Base-by-base conservation (phyloP, 1,140 invertebrate species). In the Pollicipes pollicipes region DNA sequence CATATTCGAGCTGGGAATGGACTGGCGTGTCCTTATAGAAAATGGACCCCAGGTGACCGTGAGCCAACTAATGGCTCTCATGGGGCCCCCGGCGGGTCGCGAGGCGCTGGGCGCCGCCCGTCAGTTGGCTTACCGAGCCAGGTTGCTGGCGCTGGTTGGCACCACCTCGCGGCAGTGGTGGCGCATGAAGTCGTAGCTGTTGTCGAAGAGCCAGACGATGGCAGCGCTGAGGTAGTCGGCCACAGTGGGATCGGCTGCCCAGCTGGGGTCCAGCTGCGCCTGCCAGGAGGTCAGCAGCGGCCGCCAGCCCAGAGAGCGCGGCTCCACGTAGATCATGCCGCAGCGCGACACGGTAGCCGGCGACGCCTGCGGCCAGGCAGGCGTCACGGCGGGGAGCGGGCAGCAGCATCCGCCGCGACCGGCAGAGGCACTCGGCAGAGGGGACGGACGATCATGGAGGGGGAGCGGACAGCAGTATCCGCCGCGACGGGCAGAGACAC, bases 321-420 rank as follows among this genome's bases (percentile, higher is more conserved):
- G 93, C 77, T 96, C 93, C 83, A 95, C 88, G 77, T 95, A 95
- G 73, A 95, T 93, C 91, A 96, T 95, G 68, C 93, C 93, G 79
- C 92, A 95, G n/a, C 93, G 84, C 58, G 91, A 91, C 28, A 95
- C 91, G 0, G 93, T 95, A 32, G 93, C 92, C 24, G 93, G 93
- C 0, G 89, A 91, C 0, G 89, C 89, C 81, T 90, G 90, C 81
- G 94, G 45, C 45, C 10, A 58, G 45, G 2, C 45, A 24, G 6
- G 17, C 13, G 17, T 3, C 17, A 24, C 45, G 16, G 32, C 32
- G 16, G 32, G 4, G 4, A 35, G 4, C 16, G 32, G 4, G 16
- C 32, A 16, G 16, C 32, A 4, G 16, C 32, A 35, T 4, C 32
- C 32, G 16, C 32, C 4, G 32, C n/a, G n/a, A n/a, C n/a, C n/a